Evolutionary conservation across 2,113 vertebrate species (phyloP), one percentile per base, ranked within the genome.

Genomic region (Mustela nigripes): DNA sequence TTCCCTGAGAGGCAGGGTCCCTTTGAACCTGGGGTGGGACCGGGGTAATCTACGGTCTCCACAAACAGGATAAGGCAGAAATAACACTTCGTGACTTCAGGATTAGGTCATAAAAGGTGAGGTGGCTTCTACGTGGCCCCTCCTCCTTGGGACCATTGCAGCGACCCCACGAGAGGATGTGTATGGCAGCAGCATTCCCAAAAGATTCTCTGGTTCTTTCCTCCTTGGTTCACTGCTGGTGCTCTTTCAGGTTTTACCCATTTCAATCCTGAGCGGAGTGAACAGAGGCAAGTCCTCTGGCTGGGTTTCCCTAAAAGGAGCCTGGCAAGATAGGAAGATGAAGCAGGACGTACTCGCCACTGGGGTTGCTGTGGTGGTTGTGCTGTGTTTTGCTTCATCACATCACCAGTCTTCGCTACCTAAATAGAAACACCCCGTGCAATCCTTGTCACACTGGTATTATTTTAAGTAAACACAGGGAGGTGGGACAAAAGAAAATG

Each of bases 381-480:
- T 82, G 42, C 24, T 65, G 2, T 74, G 36, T 19, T 67, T 28
- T 73, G 14, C 36, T 87, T 91, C 33, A 5, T 26, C 4, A 1
- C 8, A 3, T 39, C 56, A 36, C 31, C 48, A 18, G 28, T n/a
- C 14, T 63, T 87, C 0, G 0, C 42, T 21, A 56, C 65, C 89
- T 63, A 78, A 85, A 85, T 4, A 91, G n/a, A 71, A 96, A 87
- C 53, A 48, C 28, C 14, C 93, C n/a, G 11, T 36, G 65, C 28
- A 24, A 71, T 84, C 81, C 94, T 42, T 79, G 85, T 86, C 84
- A 85, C 28, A 45, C 31, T 8, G 26, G n/a, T 33, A 48, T 71
- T 94, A 50, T 95, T 92, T 94, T 90, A 84, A 71, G 69, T 73
- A 92, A 92, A 92, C 58, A 71, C 15, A 42, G 93, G 78, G 19